phyloP scores from a whole-genome alignment of 2,888 invertebrate genomes.

The Lordiphosa andalusiaca region DNA sequence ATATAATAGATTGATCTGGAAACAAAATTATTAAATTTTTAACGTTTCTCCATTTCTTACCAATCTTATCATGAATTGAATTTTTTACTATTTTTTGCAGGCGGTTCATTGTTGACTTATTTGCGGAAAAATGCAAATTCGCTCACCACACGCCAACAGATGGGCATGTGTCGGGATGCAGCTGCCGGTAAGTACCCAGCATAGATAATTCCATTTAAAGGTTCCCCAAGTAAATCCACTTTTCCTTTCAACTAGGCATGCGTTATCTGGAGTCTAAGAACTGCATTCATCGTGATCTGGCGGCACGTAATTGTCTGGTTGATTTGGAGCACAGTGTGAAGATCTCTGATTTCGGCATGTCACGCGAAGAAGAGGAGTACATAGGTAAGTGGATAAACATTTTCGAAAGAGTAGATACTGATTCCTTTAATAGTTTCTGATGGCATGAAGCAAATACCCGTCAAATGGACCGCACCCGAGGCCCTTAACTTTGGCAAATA shows the following conservation, averaged over 20 bases:
- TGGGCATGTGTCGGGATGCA: conserved; percentile 96
- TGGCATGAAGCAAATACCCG: conserved; percentile 98
- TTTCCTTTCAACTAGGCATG: conserved; percentile 83
- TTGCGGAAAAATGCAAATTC: conserved; percentile 88
- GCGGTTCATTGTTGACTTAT: conserved; percentile 94
- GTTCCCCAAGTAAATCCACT: background rate
- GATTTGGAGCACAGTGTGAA: conserved; percentile 93
- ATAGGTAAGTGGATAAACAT: conserved; percentile 81
- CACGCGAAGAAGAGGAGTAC: conserved; percentile 97
- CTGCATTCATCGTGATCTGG: conserved; percentile 97
- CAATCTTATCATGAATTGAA: no score
- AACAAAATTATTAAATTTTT: no score
- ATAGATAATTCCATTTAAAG: background rate
- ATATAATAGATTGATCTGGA: no score
- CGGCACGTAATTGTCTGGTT: conserved; percentile 92
- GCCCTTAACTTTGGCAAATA: conserved; percentile 98
- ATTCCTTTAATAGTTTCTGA: conserved; percentile 86
- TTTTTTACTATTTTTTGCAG: no score
- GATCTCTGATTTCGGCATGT: conserved; percentile 99
- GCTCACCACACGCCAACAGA: conserved; percentile 85
- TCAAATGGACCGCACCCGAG: conserved; percentile 99
- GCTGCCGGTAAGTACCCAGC: conserved; percentile 85
- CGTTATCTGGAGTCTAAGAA: conserved; percentile 96
- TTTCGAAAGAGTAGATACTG: background rate
- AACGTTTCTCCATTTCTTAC: no score